Evolutionary conservation across 2,113 vertebrate species (phyloP).

Genomic region (Proteles cristata): DNA sequence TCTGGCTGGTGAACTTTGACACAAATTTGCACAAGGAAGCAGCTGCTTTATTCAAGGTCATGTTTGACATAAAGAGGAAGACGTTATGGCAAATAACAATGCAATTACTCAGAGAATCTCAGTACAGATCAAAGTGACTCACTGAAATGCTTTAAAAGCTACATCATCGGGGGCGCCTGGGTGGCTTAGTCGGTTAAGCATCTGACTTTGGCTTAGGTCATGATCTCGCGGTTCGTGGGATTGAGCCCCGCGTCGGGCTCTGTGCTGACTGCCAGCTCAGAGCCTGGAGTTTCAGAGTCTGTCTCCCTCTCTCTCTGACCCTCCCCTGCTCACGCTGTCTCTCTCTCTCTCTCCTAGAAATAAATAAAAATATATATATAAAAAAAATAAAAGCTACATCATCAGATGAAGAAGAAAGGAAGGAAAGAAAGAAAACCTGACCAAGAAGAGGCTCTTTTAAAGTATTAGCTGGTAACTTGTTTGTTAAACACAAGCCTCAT

Average conservation of each 20-base stretch:
- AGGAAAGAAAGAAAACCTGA: neutral
- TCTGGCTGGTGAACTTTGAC: neutral
- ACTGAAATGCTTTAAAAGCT: neutral
- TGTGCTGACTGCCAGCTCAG: no score
- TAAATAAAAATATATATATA: no score
- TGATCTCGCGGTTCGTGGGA: no score
- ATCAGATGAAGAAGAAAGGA: neutral
- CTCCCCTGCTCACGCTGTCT: no score
- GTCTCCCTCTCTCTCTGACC: no score
- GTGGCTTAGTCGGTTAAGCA: no score
- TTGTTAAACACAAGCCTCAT: neutral
- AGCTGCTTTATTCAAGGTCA: neutral
- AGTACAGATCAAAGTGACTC: neutral
- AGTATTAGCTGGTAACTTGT: neutral
- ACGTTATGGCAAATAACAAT: neutral
- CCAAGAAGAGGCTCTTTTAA: neutral
- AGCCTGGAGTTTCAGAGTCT: no score
- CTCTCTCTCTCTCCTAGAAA: no score
- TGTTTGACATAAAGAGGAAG: neutral
- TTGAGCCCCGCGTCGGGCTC: no score
- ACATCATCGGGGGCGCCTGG: no score
- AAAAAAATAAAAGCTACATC: neutral
- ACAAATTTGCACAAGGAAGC: neutral
- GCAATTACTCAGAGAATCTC: neutral
- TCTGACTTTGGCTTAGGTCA: no score